phyloP scores from a whole-genome alignment of 2,888 invertebrate genomes.

The Gymnoscelis rufifasciata region DNA sequence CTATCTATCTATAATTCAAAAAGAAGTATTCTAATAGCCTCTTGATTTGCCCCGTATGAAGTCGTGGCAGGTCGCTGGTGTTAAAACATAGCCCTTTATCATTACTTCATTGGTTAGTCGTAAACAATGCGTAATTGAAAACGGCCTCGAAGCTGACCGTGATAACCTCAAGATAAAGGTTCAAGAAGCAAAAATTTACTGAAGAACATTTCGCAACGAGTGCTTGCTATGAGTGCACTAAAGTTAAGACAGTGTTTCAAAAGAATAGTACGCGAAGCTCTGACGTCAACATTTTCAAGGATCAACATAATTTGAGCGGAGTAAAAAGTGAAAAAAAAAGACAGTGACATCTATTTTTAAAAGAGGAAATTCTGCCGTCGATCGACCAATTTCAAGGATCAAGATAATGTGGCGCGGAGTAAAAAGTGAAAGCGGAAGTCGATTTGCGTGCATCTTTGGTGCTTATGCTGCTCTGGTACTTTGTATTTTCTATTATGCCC shows the following conservation, averaged over 20 bases:
- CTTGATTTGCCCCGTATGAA: too few relatives aligned
- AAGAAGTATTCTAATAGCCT: too few relatives aligned
- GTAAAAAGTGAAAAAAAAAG: constrained; percentile 4
- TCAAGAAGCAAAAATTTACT: background rate
- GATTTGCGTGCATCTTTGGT: constrained; percentile 9
- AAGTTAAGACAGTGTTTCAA: too few relatives aligned
- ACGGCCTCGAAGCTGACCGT: constrained; percentile 8
- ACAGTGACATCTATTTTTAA: background rate
- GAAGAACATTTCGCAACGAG: constrained; percentile 12
- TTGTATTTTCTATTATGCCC: constrained; percentile 31
- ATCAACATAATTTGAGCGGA: too few relatives aligned
- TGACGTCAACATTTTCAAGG: too few relatives aligned
- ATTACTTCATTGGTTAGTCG: too few relatives aligned
- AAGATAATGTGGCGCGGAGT: constrained; percentile 42
- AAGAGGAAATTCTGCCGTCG: too few relatives aligned
- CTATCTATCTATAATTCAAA: too few relatives aligned
- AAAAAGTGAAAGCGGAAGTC: constrained; percentile 12
- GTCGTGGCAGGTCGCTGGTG: too few relatives aligned
- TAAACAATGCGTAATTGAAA: constrained; percentile 20
- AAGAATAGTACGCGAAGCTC: too few relatives aligned
- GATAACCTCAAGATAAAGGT: constrained; percentile 25
- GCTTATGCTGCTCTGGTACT: constrained; percentile 43
- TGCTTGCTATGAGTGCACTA: constrained; percentile 1
- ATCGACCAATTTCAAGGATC: constrained; percentile 38
- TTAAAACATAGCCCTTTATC: too few relatives aligned